Conservation (phyloP, 2,888 invertebrate species). For the Amorpha juglandis region DNA sequence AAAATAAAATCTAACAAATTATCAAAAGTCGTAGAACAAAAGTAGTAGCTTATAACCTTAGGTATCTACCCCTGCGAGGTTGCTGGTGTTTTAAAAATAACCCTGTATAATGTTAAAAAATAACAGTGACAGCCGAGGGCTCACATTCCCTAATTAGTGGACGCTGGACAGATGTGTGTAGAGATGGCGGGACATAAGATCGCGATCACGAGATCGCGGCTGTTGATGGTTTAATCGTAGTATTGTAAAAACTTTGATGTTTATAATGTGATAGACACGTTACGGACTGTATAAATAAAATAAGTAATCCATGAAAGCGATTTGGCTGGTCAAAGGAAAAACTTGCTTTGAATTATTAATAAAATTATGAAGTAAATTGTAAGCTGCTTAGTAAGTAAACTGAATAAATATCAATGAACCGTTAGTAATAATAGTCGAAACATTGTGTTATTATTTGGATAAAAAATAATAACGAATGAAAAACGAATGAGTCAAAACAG, state of each 20-base stretch:
- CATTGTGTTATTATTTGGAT: conserved; percentile 14
- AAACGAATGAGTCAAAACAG: conserved; percentile 31
- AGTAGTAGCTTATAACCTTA: too few relatives aligned
- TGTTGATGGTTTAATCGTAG: too few relatives aligned
- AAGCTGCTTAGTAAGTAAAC: conserved; percentile 76
- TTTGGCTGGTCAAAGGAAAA: conserved; percentile 71
- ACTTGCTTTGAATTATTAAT: conserved; percentile 77
- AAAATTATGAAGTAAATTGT: conserved; percentile 72
- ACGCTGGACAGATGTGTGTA: too few relatives aligned
- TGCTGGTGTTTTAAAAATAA: too few relatives aligned
- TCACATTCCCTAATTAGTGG: too few relatives aligned
- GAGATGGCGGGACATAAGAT: too few relatives aligned
- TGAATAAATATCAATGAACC: conserved; percentile 70
- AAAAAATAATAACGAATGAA: conserved; percentile 25
- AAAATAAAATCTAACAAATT: too few relatives aligned
- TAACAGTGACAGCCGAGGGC: too few relatives aligned
- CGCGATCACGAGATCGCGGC: too few relatives aligned
- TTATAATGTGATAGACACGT: background rate
- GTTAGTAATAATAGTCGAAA: conserved; percentile 49
- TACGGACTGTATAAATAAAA: conserved; percentile 47
- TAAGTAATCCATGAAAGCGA: conserved; percentile 60
- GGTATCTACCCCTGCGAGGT: too few relatives aligned
- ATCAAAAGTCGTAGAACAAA: too few relatives aligned
- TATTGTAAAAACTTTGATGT: background rate
- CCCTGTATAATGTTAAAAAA: too few relatives aligned